Evolutionary conservation across 2,113 vertebrate genomes (phyloP).

Genomic region (Myxocyprinus asiaticus): DNA sequence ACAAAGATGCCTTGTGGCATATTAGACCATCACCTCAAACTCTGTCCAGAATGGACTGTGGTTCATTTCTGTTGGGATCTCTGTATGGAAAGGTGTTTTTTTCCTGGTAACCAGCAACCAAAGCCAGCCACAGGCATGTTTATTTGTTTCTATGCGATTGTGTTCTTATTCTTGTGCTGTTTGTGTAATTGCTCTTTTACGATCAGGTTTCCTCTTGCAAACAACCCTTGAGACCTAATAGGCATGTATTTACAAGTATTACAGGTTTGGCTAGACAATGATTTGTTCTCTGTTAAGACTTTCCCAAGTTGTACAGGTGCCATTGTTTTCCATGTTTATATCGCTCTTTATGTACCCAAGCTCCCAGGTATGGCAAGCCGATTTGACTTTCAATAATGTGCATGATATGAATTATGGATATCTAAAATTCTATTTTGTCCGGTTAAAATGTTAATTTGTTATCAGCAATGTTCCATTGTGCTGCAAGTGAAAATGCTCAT

Average conservation of each 20-base stretch:
- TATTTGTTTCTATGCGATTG: background rate
- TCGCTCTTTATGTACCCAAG: too few relatives aligned
- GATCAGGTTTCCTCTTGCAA: background rate
- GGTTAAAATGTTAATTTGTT: too few relatives aligned
- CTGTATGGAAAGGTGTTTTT: background rate
- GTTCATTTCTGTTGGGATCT: background rate
- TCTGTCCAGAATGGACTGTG: background rate
- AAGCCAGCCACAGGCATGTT: slow-evolving; percentile 17
- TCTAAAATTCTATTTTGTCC: too few relatives aligned
- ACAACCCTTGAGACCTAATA: background rate
- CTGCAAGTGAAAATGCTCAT: too few relatives aligned
- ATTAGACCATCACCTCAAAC: slow-evolving; percentile 5
- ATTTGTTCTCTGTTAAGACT: slow-evolving; percentile 17
- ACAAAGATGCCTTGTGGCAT: background rate
- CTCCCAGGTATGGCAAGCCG: too few relatives aligned
- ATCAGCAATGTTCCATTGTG: too few relatives aligned
- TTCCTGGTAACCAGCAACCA: slow-evolving; percentile 1
- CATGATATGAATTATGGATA: too few relatives aligned
- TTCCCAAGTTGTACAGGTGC: background rate
- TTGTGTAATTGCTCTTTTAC: background rate
- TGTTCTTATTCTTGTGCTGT: background rate
- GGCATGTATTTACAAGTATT: slow-evolving; percentile 24
- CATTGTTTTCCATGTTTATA: background rate
- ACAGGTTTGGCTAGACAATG: slow-evolving; percentile 1
- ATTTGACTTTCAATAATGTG: too few relatives aligned